A percentile compares a stretch with the other conserved stretches of the same genome.
phyloP scores from a whole-genome alignment of 2,888 invertebrate species.

The Eupithecia subfuscata region DNA sequence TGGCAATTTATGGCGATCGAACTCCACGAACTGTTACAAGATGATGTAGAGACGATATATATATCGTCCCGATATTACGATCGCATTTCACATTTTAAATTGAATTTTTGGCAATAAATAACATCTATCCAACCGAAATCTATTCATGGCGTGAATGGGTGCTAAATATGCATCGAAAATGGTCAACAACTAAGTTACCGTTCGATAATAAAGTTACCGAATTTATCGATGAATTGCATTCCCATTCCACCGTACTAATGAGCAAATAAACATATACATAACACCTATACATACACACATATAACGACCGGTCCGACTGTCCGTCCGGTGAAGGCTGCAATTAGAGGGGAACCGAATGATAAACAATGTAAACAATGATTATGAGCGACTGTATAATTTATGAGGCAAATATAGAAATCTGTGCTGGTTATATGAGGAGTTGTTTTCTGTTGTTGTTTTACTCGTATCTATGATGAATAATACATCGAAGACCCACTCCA shows the following conservation, averaged over 20 bases:
- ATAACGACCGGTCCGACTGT: constrained; percentile 13
- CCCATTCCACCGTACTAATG: constrained; percentile 9
- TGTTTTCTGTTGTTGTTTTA: neutral
- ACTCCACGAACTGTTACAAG: neutral
- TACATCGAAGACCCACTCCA: neutral
- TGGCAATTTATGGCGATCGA: neutral
- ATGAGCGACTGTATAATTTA: neutral
- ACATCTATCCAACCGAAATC: constrained; percentile 15
- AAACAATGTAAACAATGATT: constrained; percentile 8
- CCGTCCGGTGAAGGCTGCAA: constrained; percentile 10
- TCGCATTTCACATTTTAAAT: constrained; percentile 6
- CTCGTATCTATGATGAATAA: neutral
- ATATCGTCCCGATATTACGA: neutral
- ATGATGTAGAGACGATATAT: neutral
- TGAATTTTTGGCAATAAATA: constrained; percentile 14
- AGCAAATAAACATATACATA: neutral
- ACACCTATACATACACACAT: constrained; percentile 2
- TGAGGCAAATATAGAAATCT: neutral
- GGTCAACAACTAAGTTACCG: constrained; percentile 24
- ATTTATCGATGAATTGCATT: constrained; percentile 17
- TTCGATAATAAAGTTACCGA: constrained; percentile 21
- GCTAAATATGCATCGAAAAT: constrained; percentile 36
- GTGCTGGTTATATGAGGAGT: neutral
- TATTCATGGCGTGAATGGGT: constrained; percentile 10
- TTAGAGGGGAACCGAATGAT: constrained; percentile 6